Evolutionary conservation across 2,113 vertebrate genomes (phyloP).

Genomic region (Camelus bactrianus): DNA sequence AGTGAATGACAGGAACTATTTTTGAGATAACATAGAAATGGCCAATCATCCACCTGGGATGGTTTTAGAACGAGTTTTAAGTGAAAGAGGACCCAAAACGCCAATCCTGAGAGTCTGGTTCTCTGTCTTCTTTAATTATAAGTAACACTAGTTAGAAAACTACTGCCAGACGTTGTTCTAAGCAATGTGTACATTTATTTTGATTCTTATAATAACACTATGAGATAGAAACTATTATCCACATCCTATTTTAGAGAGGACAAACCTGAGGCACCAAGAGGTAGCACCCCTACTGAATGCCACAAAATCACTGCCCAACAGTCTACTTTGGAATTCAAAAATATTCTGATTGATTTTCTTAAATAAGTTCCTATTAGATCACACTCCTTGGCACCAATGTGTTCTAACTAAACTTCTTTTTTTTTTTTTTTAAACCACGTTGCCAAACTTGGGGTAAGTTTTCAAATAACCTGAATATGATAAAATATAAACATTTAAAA

Average conservation of each 20-base stretch:
- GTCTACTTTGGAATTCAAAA: not conserved
- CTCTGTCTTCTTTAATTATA: not conserved
- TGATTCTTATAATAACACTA: not conserved
- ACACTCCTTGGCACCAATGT: not conserved
- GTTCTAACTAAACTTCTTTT: not conserved
- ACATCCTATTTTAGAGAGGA: not conserved
- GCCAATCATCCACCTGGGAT: not conserved
- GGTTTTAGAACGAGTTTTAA: not conserved
- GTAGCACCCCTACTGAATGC: not conserved
- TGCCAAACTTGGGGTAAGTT: not conserved
- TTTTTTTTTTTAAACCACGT: not conserved
- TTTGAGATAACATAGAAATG: not conserved
- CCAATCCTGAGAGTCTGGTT: not conserved
- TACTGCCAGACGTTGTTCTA: not conserved
- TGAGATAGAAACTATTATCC: not conserved
- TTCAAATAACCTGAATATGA: constrained; percentile 3
- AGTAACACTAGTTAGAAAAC: not conserved
- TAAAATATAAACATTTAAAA: not conserved
- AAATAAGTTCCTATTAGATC: not conserved
- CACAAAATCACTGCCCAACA: not conserved
- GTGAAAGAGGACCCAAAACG: not conserved
- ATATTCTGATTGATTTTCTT: not conserved
- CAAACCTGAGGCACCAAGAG: not conserved
- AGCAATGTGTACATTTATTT: not conserved
- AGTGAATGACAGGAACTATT: not conserved